Percentiles rank a stretch among this genome's conserved stretches.
These are phyloP conservation scores for Crotalus horridus DNA, from an alignment of 2,113 vertebrate species.

Conservation along the genomic window DNA sequence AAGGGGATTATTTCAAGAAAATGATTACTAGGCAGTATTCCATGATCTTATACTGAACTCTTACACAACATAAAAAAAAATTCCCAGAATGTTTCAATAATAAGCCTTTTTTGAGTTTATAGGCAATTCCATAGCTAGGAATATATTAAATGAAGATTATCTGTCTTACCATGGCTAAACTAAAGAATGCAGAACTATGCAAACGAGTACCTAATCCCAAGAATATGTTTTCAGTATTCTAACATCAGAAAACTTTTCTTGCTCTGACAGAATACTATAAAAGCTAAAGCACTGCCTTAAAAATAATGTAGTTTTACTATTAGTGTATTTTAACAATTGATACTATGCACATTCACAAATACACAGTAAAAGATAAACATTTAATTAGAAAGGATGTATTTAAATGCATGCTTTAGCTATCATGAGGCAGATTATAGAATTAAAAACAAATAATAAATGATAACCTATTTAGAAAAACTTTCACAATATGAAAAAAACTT, in stretches of 20 bases:
- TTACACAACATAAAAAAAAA: background rate
- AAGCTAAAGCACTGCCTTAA: background rate
- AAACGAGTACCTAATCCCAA: background rate
- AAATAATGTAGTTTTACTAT: background rate
- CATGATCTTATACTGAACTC: background rate
- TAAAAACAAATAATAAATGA: background rate
- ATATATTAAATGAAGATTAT: background rate
- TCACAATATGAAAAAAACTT: slow-evolving; percentile 12
- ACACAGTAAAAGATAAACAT: background rate
- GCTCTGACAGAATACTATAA: background rate
- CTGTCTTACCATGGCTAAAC: background rate
- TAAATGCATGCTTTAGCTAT: background rate
- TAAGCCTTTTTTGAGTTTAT: background rate
- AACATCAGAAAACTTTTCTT: background rate
- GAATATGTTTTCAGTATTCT: background rate
- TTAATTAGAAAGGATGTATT: background rate
- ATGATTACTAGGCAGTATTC: background rate
- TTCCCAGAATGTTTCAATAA: background rate
- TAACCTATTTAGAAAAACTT: background rate
- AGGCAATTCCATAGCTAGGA: background rate
- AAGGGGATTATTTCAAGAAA: background rate
- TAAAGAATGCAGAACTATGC: background rate
- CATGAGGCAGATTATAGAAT: background rate
- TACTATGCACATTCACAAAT: background rate
- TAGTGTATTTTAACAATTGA: background rate